A percentile compares a stretch with the other conserved stretches of the same genome.
These are phyloP conservation scores for Rhagonycha lutea DNA, from an alignment of 2,888 invertebrate genomes.

Conservation along the genomic window DNA sequence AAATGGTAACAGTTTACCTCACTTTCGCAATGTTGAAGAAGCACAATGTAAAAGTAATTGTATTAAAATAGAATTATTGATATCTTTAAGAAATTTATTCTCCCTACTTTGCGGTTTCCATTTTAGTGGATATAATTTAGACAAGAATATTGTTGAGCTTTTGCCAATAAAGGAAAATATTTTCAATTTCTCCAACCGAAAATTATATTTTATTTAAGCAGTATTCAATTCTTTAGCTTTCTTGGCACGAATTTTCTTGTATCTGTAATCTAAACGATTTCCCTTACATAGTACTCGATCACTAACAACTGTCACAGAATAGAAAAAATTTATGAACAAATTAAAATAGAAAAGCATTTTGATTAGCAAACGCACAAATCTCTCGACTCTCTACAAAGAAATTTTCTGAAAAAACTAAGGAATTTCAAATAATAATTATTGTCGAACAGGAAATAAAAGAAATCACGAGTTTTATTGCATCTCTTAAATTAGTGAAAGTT, in stretches of 20 bases:
- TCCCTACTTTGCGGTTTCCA: background rate
- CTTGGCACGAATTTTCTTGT: background rate
- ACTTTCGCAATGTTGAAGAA: no score
- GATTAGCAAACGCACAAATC: background rate
- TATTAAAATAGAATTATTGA: background rate
- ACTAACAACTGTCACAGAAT: background rate
- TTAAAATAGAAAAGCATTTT: background rate
- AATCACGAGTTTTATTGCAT: background rate
- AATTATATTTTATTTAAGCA: background rate
- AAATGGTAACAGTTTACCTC: no score
- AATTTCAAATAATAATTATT: background rate
- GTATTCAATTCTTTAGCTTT: background rate
- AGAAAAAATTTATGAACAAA: background rate
- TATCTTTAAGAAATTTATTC: background rate
- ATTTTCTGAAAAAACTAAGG: background rate
- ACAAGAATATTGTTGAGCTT: background rate
- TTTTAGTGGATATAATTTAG: background rate
- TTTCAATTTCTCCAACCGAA: background rate
- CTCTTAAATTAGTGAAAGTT: background rate
- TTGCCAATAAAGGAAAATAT: background rate
- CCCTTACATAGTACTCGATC: background rate
- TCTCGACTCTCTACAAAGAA: background rate
- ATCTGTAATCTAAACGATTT: background rate
- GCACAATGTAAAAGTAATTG: no score
- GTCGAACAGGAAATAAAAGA: background rate